A percentile compares a stretch with the other conserved stretches of the same genome.
Evolutionary conservation across 2,113 vertebrate genomes (phyloP).

Genomic region (Mesoclemmys tuberculata): DNA sequence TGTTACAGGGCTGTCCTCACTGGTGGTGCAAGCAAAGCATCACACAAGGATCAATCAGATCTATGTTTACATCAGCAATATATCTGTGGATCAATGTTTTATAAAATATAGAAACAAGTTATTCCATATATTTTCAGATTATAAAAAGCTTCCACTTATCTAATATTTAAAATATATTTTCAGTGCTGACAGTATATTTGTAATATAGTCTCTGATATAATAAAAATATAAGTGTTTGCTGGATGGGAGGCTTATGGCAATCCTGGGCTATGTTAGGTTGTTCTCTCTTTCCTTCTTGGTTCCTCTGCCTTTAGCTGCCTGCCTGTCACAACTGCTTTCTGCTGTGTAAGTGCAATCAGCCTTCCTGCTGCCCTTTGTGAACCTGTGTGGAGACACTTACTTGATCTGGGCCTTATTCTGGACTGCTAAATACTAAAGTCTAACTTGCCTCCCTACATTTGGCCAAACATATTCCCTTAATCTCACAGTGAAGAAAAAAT

Average conservation of each 20-base stretch:
- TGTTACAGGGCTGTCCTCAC: neutral
- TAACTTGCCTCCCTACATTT: neutral
- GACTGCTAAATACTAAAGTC: neutral
- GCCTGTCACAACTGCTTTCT: neutral
- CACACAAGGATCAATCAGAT: neutral
- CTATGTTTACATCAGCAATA: constrained; percentile 15
- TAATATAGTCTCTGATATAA: constrained; percentile 43
- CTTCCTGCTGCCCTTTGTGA: neutral
- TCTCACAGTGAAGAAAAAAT: neutral
- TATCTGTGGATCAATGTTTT: neutral
- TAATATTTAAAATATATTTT: constrained; percentile 64
- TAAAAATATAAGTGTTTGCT: constrained; percentile 60
- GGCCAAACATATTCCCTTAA: neutral
- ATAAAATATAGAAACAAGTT: constrained; percentile 60
- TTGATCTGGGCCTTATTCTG: neutral
- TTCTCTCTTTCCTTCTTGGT: neutral
- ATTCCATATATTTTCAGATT: constrained; percentile 27
- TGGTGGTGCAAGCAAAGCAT: neutral
- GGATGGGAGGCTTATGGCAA: neutral
- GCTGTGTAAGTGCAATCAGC: neutral
- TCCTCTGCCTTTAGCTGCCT: neutral
- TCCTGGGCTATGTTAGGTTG: neutral
- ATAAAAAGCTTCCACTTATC: constrained; percentile 40
- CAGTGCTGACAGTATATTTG: constrained; percentile 25
- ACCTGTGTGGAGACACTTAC: neutral